phyloP scores from a whole-genome alignment of 2,888 invertebrate genomes.

The Epistrophella euchroma region DNA sequence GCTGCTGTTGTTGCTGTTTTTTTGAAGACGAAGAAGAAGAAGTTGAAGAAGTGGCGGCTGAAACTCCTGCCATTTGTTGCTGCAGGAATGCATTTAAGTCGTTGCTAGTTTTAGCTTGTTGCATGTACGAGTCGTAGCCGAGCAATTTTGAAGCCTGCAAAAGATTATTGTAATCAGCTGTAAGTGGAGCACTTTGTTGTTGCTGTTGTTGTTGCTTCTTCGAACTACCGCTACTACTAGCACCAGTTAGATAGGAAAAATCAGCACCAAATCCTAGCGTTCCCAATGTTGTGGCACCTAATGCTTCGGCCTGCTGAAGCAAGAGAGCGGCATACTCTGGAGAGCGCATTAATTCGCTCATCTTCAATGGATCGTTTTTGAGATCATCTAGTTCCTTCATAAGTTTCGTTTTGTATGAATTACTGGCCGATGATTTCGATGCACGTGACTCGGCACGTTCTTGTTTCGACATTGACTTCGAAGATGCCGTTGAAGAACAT shows the following conservation, averaged over 20 bases:
- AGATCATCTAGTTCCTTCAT: slow-evolving; percentile 83
- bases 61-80: slow-evolving; percentile 82
- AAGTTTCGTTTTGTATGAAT: slow-evolving; percentile 83
- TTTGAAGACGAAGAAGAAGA: slow-evolving; percentile 64
- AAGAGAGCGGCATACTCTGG: slow-evolving; percentile 83
- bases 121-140: slow-evolving; percentile 83
- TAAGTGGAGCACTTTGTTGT: slow-evolving; percentile 76
- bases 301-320: slow-evolving; percentile 83
- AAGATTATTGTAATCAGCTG: slow-evolving; percentile 82
- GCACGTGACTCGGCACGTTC: slow-evolving; percentile 80
- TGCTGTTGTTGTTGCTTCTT: slow-evolving; percentile 76
- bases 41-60: slow-evolving; percentile 79
- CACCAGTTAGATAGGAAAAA: slow-evolving; percentile 82
- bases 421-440: slow-evolving; percentile 81
- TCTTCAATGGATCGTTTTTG: slow-evolving; percentile 83
- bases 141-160: slow-evolving; percentile 82
- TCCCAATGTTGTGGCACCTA: slow-evolving; percentile 83
- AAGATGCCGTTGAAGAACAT: slow-evolving; percentile 79
- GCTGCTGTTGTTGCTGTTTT: slow-evolving; percentile 64
- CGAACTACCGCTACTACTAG: slow-evolving; percentile 72
- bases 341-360: slow-evolving; percentile 83
- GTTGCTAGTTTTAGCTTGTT: slow-evolving; percentile 81
- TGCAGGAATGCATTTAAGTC: slow-evolving; percentile 82
- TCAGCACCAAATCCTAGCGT: slow-evolving; percentile 82
- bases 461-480: slow-evolving; percentile 79